Conservation (phyloP, 1,140 invertebrate genomes). For the Holotrichia oblita region DNA sequence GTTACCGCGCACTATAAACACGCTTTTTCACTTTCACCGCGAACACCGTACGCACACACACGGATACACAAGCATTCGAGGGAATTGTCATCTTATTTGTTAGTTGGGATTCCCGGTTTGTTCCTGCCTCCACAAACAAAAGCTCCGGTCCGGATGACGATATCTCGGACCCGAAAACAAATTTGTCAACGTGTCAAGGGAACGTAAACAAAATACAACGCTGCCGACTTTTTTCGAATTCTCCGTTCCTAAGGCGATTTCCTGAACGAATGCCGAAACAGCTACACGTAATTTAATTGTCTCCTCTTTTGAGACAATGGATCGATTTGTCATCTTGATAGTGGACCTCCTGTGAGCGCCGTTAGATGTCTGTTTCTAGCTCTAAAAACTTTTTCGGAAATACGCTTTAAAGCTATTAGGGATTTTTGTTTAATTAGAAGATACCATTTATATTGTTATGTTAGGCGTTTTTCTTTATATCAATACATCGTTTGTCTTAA, state of each 20-base stretch:
- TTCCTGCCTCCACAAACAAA: not conserved
- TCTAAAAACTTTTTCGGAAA: too few relatives aligned
- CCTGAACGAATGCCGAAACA: too few relatives aligned
- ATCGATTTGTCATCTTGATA: not conserved
- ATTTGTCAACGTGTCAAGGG: conserved; percentile 16
- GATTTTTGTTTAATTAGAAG: too few relatives aligned
- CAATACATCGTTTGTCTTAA: too few relatives aligned
- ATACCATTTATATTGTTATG: too few relatives aligned
- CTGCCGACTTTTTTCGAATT: not conserved
- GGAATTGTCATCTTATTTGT: not conserved
- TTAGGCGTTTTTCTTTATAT: too few relatives aligned
- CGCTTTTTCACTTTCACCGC: conserved; percentile 15
- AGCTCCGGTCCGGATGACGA: not conserved
- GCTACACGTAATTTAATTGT: conserved; percentile 21
- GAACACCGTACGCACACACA: not conserved
- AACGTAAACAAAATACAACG: not conserved
- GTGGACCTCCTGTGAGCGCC: not conserved
- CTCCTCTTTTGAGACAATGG: not conserved
- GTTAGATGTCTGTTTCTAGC: too few relatives aligned
- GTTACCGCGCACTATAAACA: not conserved
- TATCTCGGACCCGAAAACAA: conserved; percentile 15
- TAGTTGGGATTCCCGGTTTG: not conserved
- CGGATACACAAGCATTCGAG: not conserved
- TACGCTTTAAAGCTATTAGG: too few relatives aligned
- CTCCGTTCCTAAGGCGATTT: not conserved